These are phyloP conservation scores for Onthophagus taurus DNA, from an alignment of 1,140 invertebrate genomes.

Conservation along the genomic window DNA sequence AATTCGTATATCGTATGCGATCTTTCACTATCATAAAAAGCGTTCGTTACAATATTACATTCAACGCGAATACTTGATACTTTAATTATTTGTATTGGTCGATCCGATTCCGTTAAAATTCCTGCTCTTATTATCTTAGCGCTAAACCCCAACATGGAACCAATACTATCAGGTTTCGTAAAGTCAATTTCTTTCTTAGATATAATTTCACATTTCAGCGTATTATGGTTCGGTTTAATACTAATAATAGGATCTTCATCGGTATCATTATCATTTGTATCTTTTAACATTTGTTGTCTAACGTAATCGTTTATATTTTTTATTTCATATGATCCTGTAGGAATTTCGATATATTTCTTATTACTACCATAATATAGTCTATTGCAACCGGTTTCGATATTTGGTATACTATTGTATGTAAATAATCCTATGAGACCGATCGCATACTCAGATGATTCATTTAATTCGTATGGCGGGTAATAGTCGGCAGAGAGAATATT, in stretches of 20 bases:
- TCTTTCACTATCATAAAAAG: constrained; percentile 15
- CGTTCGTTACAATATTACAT: constrained; percentile 16
- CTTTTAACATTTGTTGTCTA: background rate
- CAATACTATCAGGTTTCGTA: constrained; percentile 9
- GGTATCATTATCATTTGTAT: no score
- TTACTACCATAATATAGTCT: constrained; percentile 32
- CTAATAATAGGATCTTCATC: no score
- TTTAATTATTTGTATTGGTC: constrained; percentile 19
- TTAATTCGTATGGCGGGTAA: constrained; percentile 12
- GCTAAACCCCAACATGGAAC: constrained; percentile 18
- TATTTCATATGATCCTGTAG: constrained; percentile 33
- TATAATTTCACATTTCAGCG: constrained; percentile 18
- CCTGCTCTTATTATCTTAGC: background rate
- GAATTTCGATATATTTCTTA: constrained; percentile 28
- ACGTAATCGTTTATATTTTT: constrained; percentile 26
- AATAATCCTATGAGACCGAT: constrained; percentile 31
- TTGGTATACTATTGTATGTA: constrained; percentile 34
- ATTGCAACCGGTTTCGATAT: constrained; percentile 31
- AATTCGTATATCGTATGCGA: constrained; percentile 20
- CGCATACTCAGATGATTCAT: constrained; percentile 21
- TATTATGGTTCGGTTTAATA: constrained; percentile 23
- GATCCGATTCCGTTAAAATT: constrained; percentile 10
- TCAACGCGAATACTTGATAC: constrained; percentile 18
- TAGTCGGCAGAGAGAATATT: constrained; percentile 1
- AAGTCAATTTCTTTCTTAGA: constrained; percentile 16